Base-by-base conservation (phyloP, 2,888 invertebrate genomes). In the Xestia sexstrigata region DNA sequence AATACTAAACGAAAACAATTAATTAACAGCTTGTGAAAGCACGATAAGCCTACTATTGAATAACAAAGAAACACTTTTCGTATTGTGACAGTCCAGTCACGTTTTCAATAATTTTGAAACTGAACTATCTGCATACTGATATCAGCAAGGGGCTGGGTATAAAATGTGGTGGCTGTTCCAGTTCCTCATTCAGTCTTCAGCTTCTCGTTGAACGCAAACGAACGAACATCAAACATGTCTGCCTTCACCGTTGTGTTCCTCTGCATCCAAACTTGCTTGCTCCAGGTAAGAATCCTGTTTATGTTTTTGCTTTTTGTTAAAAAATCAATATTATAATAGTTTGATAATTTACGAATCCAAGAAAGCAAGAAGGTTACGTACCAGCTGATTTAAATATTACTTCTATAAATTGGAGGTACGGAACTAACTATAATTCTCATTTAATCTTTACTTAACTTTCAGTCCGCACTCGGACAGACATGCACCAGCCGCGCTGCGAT, bases 171-270 rank as follows among this genome's bases (percentile, higher is more conserved):
- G 2, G 6, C 2, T 2, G 2, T 58, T 58, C 15, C 26, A 8
- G 58, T 26, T 7, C 15, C 2, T 17, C 58, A 58, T 26, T 58
- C 58, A 15, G 58, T 58, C 58, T 26, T 58, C 58, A 2, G 26
- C 26, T 58, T 26, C n/a, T 58, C 58, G 58, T 58, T 26, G 58
- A 58, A 26, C 58, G 2, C 1, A 71, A 45, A 74, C 39, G 45
- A 70, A 76, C 65, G 45, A 70, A 76, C 65, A 67, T 74, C 17
- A 70, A 82, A 70, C 73, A 85, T 85, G 85, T 76, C 77, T 72
- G 52, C 79, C 67, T 81, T 81, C 71, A 65, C 79, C 35, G 52
- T 83, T 58, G 15, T 58, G 26, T 15, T 58, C 7, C 58, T 58
- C 26, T 58, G 58, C 58, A 58, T 58, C 26, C 58, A 58, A 58